Conservation (phyloP, 2,113 vertebrate species). For the Lophotis ruficrista region DNA sequence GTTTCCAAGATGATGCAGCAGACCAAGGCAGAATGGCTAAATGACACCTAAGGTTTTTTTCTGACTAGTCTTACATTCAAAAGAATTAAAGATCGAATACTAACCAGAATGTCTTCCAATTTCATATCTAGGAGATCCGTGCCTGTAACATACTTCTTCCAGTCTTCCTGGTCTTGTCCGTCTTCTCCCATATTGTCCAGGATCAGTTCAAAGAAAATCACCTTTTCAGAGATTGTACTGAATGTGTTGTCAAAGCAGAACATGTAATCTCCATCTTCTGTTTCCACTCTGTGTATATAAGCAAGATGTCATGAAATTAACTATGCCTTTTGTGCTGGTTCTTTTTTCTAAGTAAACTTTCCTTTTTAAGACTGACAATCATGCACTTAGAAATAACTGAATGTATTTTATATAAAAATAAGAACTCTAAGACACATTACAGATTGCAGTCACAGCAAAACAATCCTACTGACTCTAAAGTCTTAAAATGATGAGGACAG, state of each 20-base stretch:
- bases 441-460: neutral
- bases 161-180: slow-evolving; percentile 83
- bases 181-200: slow-evolving; percentile 92
- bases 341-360: neutral
- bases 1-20: neutral
- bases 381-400: neutral
- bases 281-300: slow-evolving; percentile 83
- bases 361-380: neutral
- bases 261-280: slow-evolving; percentile 95
- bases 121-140: slow-evolving; percentile 95
- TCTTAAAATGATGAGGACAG: neutral
- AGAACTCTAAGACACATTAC: neutral
- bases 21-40: neutral
- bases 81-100: slow-evolving; percentile 9
- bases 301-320: neutral
- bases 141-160: slow-evolving; percentile 92
- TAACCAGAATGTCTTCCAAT: slow-evolving; percentile 95
- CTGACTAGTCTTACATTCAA: neutral
- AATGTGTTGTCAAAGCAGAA: slow-evolving; percentile 99
- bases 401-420: neutral
- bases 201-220: slow-evolving; percentile 98
- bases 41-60: accelerated
- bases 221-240: slow-evolving; percentile 93
- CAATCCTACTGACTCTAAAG: neutral
- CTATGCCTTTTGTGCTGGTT: neutral